These are phyloP conservation scores for Emydura subglobosa DNA, from an alignment of 2,113 vertebrate species.

Conservation along the genomic window DNA sequence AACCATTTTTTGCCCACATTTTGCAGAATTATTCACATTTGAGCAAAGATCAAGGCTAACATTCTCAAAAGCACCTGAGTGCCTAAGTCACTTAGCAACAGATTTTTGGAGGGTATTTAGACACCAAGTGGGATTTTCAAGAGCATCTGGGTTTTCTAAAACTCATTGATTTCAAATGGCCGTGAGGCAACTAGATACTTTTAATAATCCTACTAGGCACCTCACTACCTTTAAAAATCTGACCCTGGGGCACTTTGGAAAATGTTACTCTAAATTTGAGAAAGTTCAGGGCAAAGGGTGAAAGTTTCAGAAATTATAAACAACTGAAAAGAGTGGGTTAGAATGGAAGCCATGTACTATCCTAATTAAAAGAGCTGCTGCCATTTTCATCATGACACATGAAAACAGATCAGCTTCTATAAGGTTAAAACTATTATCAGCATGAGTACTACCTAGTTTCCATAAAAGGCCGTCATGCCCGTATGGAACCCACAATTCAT, in stretches of 20 bases:
- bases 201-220: background rate
- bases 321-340: background rate
- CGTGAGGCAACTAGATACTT: background rate
- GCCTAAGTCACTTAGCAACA: background rate
- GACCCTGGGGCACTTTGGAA: background rate
- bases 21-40: background rate
- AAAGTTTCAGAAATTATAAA: background rate
- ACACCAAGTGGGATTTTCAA: background rate
- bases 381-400: background rate
- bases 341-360: background rate
- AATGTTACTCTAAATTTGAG: background rate
- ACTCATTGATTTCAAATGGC: background rate
- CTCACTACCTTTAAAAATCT: background rate
- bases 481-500: background rate
- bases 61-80: background rate
- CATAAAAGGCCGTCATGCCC: background rate
- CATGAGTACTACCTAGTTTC: background rate
- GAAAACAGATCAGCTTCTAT: background rate
- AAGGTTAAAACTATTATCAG: background rate
- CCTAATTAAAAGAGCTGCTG: background rate
- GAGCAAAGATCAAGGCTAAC: background rate
- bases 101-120: background rate
- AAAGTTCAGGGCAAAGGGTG: background rate
- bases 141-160: background rate
- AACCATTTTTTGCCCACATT: background rate